Conservation (phyloP, 2,797 vertebrate species). For the Phoeniculus purpureus region DNA sequence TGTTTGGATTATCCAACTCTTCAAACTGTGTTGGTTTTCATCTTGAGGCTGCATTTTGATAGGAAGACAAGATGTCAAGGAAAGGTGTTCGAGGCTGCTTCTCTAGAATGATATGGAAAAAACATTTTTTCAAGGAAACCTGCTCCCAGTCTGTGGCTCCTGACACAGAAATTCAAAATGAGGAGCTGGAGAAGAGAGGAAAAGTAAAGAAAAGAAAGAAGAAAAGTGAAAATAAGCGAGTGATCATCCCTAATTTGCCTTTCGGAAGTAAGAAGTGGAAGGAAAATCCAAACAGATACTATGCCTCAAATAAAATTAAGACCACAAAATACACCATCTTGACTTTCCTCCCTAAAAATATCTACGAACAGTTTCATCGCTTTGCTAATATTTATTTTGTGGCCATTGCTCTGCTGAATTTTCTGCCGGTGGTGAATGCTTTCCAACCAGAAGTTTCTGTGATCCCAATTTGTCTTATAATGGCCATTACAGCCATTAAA, state of each 20-base stretch:
- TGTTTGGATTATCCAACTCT: not conserved
- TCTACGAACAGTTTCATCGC: constrained; percentile 90
- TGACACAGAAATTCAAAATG: constrained; percentile 63
- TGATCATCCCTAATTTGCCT: constrained; percentile 84
- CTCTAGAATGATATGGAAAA: constrained; percentile 39
- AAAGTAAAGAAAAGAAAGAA: constrained; percentile 73
- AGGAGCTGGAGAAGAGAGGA: constrained; percentile 73
- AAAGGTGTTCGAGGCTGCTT: constrained; percentile 29
- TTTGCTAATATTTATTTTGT: constrained; percentile 93
- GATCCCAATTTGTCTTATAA: constrained; percentile 88
- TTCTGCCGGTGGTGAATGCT: constrained; percentile 88
- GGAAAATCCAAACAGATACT: constrained; percentile 86
- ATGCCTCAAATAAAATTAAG: constrained; percentile 85
- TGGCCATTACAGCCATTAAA: constrained; percentile 89
- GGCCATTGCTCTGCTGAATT: constrained; percentile 86
- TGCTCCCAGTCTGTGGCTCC: constrained; percentile 67
- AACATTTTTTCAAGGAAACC: constrained; percentile 40
- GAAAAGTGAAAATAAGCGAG: constrained; percentile 81
- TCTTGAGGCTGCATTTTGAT: not conserved
- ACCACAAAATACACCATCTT: constrained; percentile 90
- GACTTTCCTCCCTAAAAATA: constrained; percentile 89
- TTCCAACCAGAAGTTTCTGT: constrained; percentile 88
- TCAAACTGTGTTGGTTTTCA: not conserved
- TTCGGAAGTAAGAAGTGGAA: constrained; percentile 78
- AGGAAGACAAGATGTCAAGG: constrained; percentile 55